Evolutionary conservation across 2,888 invertebrate genomes (phyloP), one percentile per base, ranked within the genome.

Genomic region (Lingula anatina): DNA sequence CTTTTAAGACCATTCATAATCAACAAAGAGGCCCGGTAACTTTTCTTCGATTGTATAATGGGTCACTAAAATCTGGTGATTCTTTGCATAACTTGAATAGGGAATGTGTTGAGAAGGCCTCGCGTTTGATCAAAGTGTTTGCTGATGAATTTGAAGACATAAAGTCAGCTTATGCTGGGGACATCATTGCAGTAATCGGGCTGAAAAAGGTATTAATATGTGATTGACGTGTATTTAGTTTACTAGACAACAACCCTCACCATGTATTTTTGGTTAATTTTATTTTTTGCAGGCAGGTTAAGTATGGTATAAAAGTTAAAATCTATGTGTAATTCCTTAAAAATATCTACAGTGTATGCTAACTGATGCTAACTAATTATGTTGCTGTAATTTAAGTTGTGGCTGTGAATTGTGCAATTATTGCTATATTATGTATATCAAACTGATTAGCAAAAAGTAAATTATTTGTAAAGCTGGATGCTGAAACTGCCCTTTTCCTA

Each of bases 1-100:
- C 88, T 0, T 96, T 97, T 70, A 95, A 99, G 82, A 88, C 94
- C 18, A 84, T 89, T 40, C 92, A 96, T 68, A 90, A 97, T 66
- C 88, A 88, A 64, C 90, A 90, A 70, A 83, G 85, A 56, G 74
- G 96, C 0, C 85, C 90, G 0, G 73, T 97, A 39, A 90, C 90
- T 0, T 91, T 91, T 75, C 78, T 92, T 5, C 81, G 97, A 55
- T 75, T 97, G 25, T 90, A 91, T 61, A 54, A 60, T 18, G 75
- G 75, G 2, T 44, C 51, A 18, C 37, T 75, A 26, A 59, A 60
- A 25, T 47, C 68, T 58, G 86, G 85, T 3, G 84, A 85, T 68
- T 85, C 83, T 74, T 71, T 92, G 23, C 90, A 85, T 68, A 92
- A 90, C 68, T 79, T 88, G 27, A 84, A 83, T 31, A 80, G 83